These are phyloP conservation scores for Deilephila elpenor DNA, from an alignment of 2,888 invertebrate species.

Conservation along the genomic window DNA sequence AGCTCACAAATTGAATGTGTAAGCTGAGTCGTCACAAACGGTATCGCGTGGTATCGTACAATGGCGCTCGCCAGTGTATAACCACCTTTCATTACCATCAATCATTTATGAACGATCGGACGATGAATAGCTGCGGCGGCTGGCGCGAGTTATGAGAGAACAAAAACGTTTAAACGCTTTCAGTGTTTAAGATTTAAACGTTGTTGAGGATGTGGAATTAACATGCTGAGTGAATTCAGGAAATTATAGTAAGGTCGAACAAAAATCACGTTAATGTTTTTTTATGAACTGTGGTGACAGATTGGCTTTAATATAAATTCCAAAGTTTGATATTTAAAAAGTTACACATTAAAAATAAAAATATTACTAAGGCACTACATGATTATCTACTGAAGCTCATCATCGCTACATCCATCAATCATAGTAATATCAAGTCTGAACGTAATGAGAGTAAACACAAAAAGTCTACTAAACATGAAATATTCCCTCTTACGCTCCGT, in stretches of 20 bases:
- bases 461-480: background rate
- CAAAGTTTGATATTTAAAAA: too few relatives aligned
- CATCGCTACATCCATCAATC: background rate
- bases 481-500: constrained; percentile 35
- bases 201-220: background rate
- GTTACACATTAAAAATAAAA: too few relatives aligned
- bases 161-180: background rate
- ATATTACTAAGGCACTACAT: too few relatives aligned
- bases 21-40: constrained; percentile 43
- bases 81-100: constrained; percentile 70
- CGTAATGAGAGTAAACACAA: background rate
- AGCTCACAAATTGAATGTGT: constrained; percentile 43
- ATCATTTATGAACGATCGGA: constrained; percentile 66
- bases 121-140: constrained; percentile 48
- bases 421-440: background rate
- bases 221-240: too few relatives aligned
- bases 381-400: too few relatives aligned
- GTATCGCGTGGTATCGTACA: constrained; percentile 50
- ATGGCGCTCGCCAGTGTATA: constrained; percentile 54
- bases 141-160: constrained; percentile 34
- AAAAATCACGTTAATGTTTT: too few relatives aligned
- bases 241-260: too few relatives aligned
- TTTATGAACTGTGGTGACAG: too few relatives aligned
- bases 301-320: too few relatives aligned
- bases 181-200: background rate